Conservation (phyloP, 1,140 invertebrate species). For the Ceratina australensis region DNA sequence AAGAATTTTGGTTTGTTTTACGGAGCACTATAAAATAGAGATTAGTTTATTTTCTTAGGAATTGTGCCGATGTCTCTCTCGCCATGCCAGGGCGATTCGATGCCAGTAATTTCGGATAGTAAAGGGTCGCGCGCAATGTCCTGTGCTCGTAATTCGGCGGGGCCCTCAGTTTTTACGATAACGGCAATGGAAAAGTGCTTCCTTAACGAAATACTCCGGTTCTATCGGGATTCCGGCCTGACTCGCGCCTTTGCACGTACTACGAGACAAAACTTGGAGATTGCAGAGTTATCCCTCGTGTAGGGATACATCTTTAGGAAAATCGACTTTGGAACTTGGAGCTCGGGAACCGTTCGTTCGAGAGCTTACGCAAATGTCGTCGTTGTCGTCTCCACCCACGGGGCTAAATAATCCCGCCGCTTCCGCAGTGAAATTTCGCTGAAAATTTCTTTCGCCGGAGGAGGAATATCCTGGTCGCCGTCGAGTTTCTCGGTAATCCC, state of each 20-base stretch:
- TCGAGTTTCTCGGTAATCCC: neutral
- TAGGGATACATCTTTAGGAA: slow-evolving; percentile 36
- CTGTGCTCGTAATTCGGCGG: slow-evolving; percentile 13
- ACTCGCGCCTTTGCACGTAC: slow-evolving; percentile 47
- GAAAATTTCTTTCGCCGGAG: neutral
- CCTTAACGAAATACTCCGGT: slow-evolving; percentile 44
- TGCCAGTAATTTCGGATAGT: slow-evolving; percentile 7
- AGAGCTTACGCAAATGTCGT: slow-evolving; percentile 29
- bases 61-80: slow-evolving; percentile 2
- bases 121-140: neutral
- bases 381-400: neutral
- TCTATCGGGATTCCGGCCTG: slow-evolving; percentile 37
- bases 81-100: neutral
- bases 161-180: slow-evolving; percentile 48
- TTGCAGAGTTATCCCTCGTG: slow-evolving; percentile 41
- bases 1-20: too few relatives aligned
- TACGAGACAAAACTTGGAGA: slow-evolving; percentile 51
- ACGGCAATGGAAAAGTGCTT: slow-evolving; percentile 36
- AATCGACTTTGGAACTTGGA: slow-evolving; percentile 57
- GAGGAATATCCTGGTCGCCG: neutral
- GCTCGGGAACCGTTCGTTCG: slow-evolving; percentile 28
- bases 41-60: too few relatives aligned
- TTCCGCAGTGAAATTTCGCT: slow-evolving; percentile 16
- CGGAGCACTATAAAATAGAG: neutral
- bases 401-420: slow-evolving; percentile 29